A percentile compares a stretch with the other conserved stretches of the same genome.
These are phyloP conservation scores for Penaeus japonicus DNA, from an alignment of 1,140 invertebrate species.

Conservation along the genomic window DNA sequence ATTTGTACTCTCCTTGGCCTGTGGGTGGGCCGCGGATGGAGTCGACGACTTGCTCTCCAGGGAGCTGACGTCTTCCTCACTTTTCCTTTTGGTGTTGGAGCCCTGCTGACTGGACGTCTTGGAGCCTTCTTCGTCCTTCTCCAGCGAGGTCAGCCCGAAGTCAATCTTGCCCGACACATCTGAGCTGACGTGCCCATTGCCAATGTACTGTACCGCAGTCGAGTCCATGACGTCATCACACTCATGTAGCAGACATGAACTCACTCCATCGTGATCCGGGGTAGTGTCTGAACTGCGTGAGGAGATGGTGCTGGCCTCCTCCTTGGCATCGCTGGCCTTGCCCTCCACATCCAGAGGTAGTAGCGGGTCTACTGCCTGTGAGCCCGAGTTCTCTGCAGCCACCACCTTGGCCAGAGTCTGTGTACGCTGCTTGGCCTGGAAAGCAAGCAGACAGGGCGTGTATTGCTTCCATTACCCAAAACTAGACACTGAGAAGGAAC, in stretches of 20 bases:
- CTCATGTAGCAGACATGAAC: not conserved
- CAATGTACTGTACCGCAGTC: constrained; percentile 4
- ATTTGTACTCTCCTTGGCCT: constrained; percentile 13
- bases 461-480: no score
- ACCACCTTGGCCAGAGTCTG: constrained; percentile 48
- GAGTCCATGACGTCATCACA: constrained; percentile 17
- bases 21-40: constrained; percentile 28
- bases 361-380: not conserved
- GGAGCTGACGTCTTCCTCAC: constrained; percentile 40
- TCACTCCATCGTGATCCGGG: constrained; percentile 41
- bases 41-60: constrained; percentile 31
- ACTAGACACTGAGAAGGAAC: no score
- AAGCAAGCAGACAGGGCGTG: not conserved
- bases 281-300: constrained; percentile 36
- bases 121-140: not conserved
- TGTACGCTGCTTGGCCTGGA: constrained; percentile 50
- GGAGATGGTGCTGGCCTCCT: constrained; percentile 23
- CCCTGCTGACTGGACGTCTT: not conserved
- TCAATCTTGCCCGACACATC: constrained; percentile 26
- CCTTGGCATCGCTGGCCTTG: constrained; percentile 24
- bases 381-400: constrained; percentile 23
- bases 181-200: constrained; percentile 4
- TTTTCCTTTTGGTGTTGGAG: constrained; percentile 31
- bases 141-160: constrained; percentile 23
- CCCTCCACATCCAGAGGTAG: not conserved